Evolutionary conservation across 92 coral and sea anemone genomes (phyloP).

Genomic region (Nematostella vectensis): DNA sequence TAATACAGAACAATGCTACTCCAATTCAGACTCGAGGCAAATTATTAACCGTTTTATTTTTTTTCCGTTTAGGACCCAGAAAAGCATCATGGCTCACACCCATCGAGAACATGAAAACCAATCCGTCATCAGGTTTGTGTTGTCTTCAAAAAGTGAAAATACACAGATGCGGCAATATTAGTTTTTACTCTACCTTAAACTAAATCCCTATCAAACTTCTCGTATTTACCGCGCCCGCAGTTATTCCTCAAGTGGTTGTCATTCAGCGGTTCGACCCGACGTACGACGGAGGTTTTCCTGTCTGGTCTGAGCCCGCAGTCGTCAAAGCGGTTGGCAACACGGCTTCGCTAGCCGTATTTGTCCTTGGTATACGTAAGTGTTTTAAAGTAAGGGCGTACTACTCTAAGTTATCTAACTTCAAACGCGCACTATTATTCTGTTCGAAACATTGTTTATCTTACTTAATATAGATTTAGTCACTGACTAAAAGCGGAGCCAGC

Average conservation of each 20-base stretch:
- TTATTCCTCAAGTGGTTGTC: conserved; percentile 54
- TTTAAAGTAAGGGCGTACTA: not conserved
- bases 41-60: no score
- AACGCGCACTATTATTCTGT: not conserved
- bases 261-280: conserved; percentile 49
- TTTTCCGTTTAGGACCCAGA: no score
- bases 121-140: conserved; percentile 31
- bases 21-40: no score
- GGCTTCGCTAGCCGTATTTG: conserved; percentile 57
- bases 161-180: no score
- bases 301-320: conserved; percentile 65
- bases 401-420: not conserved
- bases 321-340: conserved; percentile 59
- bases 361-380: conserved; percentile 64
- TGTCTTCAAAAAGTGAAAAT: no score
- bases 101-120: conserved; percentile 8
- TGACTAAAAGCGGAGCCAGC: no score
- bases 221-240: no score
- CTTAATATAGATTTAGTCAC: no score
- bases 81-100: conserved; percentile 25
- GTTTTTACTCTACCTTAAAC: no score
- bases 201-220: no score
- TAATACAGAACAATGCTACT: no score
- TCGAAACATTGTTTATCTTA: no score
- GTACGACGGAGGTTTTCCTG: conserved; percentile 66